Conservation (phyloP, 2,113 vertebrate species). For the Peromyscus leucopus region DNA sequence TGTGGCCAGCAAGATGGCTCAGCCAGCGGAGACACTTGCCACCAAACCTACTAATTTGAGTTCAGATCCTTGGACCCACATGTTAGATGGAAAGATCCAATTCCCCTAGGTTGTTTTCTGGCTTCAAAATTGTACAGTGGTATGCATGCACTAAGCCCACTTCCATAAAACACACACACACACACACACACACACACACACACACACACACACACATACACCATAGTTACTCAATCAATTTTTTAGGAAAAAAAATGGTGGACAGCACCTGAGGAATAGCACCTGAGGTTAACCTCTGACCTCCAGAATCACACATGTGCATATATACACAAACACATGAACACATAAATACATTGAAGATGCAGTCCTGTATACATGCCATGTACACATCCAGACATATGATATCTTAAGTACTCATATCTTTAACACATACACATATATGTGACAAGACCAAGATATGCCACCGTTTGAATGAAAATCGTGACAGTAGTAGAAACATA, state of each 20-base stretch:
- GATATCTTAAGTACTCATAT: slow-evolving; percentile 21
- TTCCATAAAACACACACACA: not conserved
- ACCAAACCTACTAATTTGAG: not conserved
- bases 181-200: not conserved
- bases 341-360: not conserved
- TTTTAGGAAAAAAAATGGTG: not conserved
- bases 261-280: not conserved
- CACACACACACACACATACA: not conserved
- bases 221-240: not conserved
- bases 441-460: not conserved
- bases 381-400: not conserved
- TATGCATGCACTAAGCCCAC: not conserved
- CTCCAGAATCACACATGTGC: not conserved
- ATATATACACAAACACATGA: no score
- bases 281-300: not conserved
- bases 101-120: not conserved
- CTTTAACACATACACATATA: not conserved
- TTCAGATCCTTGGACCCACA: not conserved
- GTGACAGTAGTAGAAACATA: not conserved
- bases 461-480: slow-evolving; percentile 24
- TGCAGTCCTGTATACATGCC: not conserved
- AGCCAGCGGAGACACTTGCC: not conserved
- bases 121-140: no score
- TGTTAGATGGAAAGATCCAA: not conserved
- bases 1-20: not conserved